A percentile compares a stretch with the other conserved stretches of the same genome.
phyloP scores from a whole-genome alignment of 2,113 vertebrate species.

The Ia io region DNA sequence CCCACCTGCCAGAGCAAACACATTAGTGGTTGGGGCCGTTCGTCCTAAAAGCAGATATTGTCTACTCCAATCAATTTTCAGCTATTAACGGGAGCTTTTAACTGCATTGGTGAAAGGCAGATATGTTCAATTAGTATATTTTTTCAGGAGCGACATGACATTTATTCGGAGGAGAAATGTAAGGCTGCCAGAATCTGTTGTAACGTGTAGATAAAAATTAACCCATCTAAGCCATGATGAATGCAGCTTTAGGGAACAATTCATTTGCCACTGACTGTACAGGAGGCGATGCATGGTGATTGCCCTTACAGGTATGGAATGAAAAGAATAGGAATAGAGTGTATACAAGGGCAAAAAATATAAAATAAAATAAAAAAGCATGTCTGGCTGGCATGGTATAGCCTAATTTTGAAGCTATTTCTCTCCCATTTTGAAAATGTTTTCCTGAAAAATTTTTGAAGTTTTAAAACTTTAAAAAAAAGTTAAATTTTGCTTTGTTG shows the following conservation, averaged over 20 bases:
- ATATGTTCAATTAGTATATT: conserved; percentile 55
- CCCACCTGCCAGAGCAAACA: conserved; percentile 43
- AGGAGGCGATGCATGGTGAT: neutral
- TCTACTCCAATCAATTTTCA: conserved; percentile 58
- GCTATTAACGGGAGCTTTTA: conserved; percentile 66
- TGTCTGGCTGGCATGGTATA: neutral
- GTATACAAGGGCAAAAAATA: neutral
- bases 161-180: conserved; percentile 54
- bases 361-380: neutral
- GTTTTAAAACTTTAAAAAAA: neutral
- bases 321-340: neutral
- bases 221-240: neutral
- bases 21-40: conserved; percentile 10
- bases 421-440: neutral
- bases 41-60: conserved; percentile 58
- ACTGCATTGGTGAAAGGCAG: conserved; percentile 45
- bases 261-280: neutral
- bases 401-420: neutral
- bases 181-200: neutral
- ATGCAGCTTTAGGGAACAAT: neutral
- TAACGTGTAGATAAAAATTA: conserved; percentile 4
- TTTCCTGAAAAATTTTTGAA: neutral
- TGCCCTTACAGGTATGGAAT: neutral
- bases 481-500: neutral
- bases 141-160: neutral